phyloP scores from a whole-genome alignment of 1,140 invertebrate genomes.

The Drosophila elegans region DNA sequence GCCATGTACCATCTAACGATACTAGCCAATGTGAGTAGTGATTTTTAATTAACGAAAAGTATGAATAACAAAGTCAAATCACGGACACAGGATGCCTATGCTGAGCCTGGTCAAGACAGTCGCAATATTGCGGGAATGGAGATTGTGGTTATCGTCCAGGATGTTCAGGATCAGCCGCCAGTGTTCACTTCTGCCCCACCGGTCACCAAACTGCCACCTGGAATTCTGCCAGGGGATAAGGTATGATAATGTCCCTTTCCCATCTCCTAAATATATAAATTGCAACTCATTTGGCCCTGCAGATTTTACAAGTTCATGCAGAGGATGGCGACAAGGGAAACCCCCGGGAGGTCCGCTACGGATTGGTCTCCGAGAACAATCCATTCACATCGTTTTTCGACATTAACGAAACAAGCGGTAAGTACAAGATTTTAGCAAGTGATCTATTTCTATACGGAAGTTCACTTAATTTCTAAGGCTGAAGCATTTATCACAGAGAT shows the following conservation, averaged over 20 bases:
- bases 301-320: slow-evolving; percentile 92
- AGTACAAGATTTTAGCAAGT: slow-evolving; percentile 32
- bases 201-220: slow-evolving; percentile 89
- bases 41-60: not conserved
- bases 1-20: slow-evolving; percentile 93
- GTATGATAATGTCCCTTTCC: slow-evolving; percentile 72
- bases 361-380: slow-evolving; percentile 92
- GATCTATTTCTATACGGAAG: slow-evolving; percentile 7
- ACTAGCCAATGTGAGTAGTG: slow-evolving; percentile 90
- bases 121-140: slow-evolving; percentile 93
- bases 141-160: slow-evolving; percentile 92
- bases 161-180: slow-evolving; percentile 94
- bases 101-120: slow-evolving; percentile 91
- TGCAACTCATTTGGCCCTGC: slow-evolving; percentile 27
- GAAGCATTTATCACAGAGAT: slow-evolving; percentile 7
- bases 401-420: slow-evolving; percentile 93
- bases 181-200: slow-evolving; percentile 93
- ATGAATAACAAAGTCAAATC: not conserved
- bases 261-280: not conserved
- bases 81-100: slow-evolving; percentile 91
- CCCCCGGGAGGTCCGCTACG: slow-evolving; percentile 92
- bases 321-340: slow-evolving; percentile 95
- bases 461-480: not conserved
- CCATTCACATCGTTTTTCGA: slow-evolving; percentile 93
- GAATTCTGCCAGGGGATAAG: slow-evolving; percentile 88